Base-by-base conservation (phyloP, 2,888 invertebrate genomes). In the Drosophila phalerata region DNA sequence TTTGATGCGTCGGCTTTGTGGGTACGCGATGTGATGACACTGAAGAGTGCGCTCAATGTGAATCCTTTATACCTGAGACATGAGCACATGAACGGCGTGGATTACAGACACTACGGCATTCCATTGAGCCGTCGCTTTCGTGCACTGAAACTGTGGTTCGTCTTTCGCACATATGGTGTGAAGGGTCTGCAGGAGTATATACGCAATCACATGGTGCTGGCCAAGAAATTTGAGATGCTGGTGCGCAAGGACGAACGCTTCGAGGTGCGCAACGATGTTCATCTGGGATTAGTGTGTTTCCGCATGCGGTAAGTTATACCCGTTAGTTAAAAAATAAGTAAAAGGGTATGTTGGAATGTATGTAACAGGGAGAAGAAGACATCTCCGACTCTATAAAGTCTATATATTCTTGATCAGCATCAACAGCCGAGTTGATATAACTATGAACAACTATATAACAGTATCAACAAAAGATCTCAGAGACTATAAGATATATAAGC, bases 111-210 rank as follows among this genome's bases (percentile, higher is more conserved):
- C 90, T 98, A 97, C 95, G 97, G 97, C 2, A 97, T 98, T 68
- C 97, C 97, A 0, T 90, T 98, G 48, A 97, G 97, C 90, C 93
- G 97, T 38, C 93, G 97, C 55, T 98, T 98, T 91, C 94, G 98
- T 9, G 95, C 97, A 0, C 92, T 98, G 11, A 98, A 98, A 90
- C 92, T 98, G 15, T 98, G 97, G 97, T 98, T 98, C 91, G 97
- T 97, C 1, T 93, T 95, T 73, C 93, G 97, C 49, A 95, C 95
- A 74, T 97, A 97, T 88, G 98, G 98, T 1, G 94, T 97, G 0
- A 94, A 94, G 30, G 97, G 97, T 0, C 93, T 98, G n/a, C 97
- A 96, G 90, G 94, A 94, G 32, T 97, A 97, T 91, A 97, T 98
- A 55, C 93, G 98, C 45, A 96, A 97, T 92, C 97, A 97, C 89